phyloP scores from a whole-genome alignment of 2,888 invertebrate genomes.

The Brachycybe producta region DNA sequence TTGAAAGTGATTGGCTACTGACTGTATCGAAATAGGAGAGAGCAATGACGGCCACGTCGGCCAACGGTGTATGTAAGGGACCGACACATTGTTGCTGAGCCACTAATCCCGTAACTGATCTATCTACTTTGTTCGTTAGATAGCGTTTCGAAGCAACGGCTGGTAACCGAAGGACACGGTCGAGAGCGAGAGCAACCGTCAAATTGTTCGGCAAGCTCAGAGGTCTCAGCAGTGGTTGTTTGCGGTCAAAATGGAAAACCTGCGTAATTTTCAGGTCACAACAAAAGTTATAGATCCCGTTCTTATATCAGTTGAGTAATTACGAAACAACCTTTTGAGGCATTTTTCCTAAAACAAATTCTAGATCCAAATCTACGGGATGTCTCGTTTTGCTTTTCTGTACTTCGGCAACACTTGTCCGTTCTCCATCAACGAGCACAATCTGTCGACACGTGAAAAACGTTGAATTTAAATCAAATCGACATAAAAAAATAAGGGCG shows the following conservation, averaged over 20 bases:
- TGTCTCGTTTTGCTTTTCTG: conserved; percentile 39
- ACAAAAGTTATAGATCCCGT: background rate
- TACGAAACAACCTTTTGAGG: conserved; percentile 49
- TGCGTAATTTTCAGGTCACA: conserved; percentile 28
- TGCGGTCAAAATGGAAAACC: conserved; percentile 49
- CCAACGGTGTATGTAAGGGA: conserved; percentile 86
- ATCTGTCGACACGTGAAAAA: background rate
- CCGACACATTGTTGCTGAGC: conserved; percentile 98
- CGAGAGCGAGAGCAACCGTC: background rate
- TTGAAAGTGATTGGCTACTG: conserved; percentile 25
- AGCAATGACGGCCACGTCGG: conserved; percentile 81
- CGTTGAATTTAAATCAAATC: background rate
- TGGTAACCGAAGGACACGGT: conserved; percentile 45
- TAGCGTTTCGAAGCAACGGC: conserved; percentile 90
- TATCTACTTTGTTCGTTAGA: conserved; percentile 86
- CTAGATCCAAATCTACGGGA: conserved; percentile 78
- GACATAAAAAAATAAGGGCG: background rate
- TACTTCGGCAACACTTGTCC: conserved; percentile 19
- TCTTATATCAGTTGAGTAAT: background rate
- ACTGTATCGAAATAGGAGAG: conserved; percentile 66
- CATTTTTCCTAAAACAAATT: conserved; percentile 78
- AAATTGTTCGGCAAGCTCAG: conserved; percentile 11
- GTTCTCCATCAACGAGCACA: background rate
- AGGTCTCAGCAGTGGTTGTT: conserved; percentile 37
- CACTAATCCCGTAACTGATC: conserved; percentile 86